Percentiles rank a stretch among this genome's conserved stretches.
Evolutionary conservation across 2,797 vertebrate genomes (phyloP).

Genomic region (Podarcis lilfordi): DNA sequence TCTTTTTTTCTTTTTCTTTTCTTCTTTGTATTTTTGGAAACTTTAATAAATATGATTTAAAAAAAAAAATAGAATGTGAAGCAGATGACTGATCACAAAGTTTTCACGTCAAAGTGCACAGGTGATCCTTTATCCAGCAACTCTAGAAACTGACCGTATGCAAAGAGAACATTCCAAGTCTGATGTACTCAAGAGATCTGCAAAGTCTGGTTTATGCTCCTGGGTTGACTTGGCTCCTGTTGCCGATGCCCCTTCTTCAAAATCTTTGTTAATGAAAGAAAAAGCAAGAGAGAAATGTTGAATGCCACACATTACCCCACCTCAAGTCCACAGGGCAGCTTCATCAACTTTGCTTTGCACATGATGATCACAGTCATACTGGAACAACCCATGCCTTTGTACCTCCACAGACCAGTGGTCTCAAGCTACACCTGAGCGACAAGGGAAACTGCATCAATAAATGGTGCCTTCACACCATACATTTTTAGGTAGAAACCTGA

Average conservation of each 20-base stretch:
- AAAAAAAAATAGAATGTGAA: not conserved
- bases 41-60: no score
- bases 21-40: no score
- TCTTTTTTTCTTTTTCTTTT: no score
- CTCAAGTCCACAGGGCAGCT: not conserved
- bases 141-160: conserved; percentile 83
- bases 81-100: not conserved
- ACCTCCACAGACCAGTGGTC: not conserved
- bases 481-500: not conserved
- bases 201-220: not conserved
- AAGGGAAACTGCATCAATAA: not conserved
- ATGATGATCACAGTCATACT: not conserved
- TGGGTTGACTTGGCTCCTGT: not conserved
- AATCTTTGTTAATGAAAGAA: conserved; percentile 42
- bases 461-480: not conserved
- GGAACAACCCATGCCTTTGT: not conserved
- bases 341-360: not conserved
- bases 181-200: conserved; percentile 78
- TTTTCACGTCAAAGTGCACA: conserved; percentile 17
- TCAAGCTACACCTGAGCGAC: not conserved
- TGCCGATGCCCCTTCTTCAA: conserved; percentile 9
- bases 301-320: not conserved
- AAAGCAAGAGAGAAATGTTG: not conserved
- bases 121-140: not conserved
- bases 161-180: conserved; percentile 93